Evolutionary conservation across 64 coral and sea anemone species (phyloP).

Genomic region (Stylophora pistillata): DNA sequence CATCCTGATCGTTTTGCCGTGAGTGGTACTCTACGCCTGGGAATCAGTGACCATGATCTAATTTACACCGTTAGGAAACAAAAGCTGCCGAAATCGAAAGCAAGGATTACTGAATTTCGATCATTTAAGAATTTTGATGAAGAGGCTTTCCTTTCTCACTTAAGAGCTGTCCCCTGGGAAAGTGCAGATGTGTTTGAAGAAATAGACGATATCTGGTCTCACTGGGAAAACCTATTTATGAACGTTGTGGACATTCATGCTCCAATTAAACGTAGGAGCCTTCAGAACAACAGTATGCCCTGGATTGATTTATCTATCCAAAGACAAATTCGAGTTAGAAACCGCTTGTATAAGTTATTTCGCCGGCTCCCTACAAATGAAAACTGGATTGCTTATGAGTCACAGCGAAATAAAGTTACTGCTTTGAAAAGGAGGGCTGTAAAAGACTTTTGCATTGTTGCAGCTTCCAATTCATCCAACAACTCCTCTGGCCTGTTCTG

Average conservation of each 20-base stretch:
- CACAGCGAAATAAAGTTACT: conserved; percentile 49
- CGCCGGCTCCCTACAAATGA: conserved; percentile 15
- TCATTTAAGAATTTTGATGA: conserved; percentile 42
- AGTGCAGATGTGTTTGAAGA: conserved; percentile 28
- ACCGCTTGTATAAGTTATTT: conserved; percentile 51
- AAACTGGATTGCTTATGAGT: conserved; percentile 49
- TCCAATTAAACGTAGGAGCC: background rate
- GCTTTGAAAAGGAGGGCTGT: conserved; percentile 54
- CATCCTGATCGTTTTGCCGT: conserved; percentile 30
- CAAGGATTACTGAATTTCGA: conserved; percentile 24
- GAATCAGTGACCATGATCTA: conserved; percentile 34
- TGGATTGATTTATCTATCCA: conserved; percentile 49
- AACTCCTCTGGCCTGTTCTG: conserved; percentile 33
- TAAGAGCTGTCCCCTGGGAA: conserved; percentile 16
- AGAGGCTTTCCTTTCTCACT: conserved; percentile 15
- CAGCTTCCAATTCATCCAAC: conserved; percentile 5
- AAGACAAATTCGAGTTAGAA: conserved; percentile 35
- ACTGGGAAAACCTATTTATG: conserved; percentile 1
- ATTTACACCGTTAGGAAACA: conserved; percentile 42
- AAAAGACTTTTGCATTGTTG: conserved; percentile 40
- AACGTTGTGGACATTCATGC: background rate
- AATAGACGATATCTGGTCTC: conserved; percentile 39
- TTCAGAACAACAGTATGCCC: conserved; percentile 24
- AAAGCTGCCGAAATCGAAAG: conserved; percentile 29
- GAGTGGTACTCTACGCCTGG: conserved; percentile 22